Base-by-base conservation (phyloP, 2,113 vertebrate species). In the Castor canadensis region DNA sequence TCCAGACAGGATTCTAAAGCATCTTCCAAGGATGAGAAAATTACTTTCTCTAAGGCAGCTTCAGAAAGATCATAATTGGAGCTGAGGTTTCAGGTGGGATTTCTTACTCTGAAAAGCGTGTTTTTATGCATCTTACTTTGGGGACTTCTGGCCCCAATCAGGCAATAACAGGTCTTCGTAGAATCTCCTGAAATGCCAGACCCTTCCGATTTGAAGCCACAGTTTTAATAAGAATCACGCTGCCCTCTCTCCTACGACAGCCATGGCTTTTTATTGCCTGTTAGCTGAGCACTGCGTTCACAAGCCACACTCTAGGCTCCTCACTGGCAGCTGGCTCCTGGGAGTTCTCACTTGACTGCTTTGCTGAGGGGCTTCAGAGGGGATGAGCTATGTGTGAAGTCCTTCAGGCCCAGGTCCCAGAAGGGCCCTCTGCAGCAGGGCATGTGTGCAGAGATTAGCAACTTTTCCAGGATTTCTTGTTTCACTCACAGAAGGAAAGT, bases 341-440 rank as follows among this genome's bases (percentile, higher is more conserved):
- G 89, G 88, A 94, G 69, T 0, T 1, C 76, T 97, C 56, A 73
- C 82, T 58, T 0, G 32, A 38, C 32, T 56, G 64, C 87, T 32
- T 95, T 88, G 49, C 89, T 94, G 88, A 0, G 4, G 28, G 81
- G n/a, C 97, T 97, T 95, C 64, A 73, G 85, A 97, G 91, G 96
- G 81, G 97, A 96, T 76, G 97, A 98, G 95, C 71, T 97, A 95
- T 66, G 97, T 56, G 22, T 87, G 96, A 98, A 72, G 95, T 9
- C 52, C 90, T 96, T 96, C 86, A 96, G 96, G 87, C 64, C 66
- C n/a, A 6, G 17, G 85, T 69, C 24, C 71, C 10, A 7, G 16
- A n/a, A 94, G 81, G 11, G 38, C 58, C 6, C 8, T 40, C 22
- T 35, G n/a, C n/a, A n/a, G n/a, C n/a, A n/a, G 89, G 71, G 60